These are phyloP conservation scores for Lissonota sp. DNA, from an alignment of 2,888 invertebrate species.

Conservation along the genomic window DNA sequence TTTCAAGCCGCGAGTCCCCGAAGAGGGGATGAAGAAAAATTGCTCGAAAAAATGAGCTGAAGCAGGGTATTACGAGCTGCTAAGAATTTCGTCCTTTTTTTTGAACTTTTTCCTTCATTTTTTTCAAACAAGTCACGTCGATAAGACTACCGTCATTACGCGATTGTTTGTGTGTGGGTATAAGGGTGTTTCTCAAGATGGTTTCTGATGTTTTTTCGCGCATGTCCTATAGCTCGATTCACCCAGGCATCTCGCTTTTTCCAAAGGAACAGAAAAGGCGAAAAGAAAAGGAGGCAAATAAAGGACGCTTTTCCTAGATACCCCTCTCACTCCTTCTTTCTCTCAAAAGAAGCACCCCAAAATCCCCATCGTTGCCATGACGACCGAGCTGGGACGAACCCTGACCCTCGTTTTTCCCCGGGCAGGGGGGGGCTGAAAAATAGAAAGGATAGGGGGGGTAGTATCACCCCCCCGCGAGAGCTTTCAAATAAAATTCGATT, in stretches of 20 bases:
- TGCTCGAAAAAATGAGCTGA: no score
- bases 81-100: neutral
- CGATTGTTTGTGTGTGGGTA: neutral
- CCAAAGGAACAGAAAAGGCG: slow-evolving; percentile 20
- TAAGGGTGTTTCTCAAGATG: slow-evolving; percentile 73
- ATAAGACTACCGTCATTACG: slow-evolving; percentile 67
- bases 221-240: slow-evolving; percentile 43
- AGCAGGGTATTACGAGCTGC: no score
- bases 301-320: slow-evolving; percentile 72
- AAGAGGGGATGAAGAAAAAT: no score
- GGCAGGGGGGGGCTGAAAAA: slow-evolving; percentile 52
- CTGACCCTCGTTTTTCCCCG: slow-evolving; percentile 66
- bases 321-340: slow-evolving; percentile 62
- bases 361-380: slow-evolving; percentile 75
- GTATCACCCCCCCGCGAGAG: slow-evolving; percentile 30
- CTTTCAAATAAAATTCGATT: slow-evolving; percentile 65
- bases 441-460: slow-evolving; percentile 16
- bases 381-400: slow-evolving; percentile 71
- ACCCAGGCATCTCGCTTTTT: neutral
- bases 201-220: slow-evolving; percentile 68
- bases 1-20: neutral
- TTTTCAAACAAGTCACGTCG: slow-evolving; percentile 53
- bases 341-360: slow-evolving; percentile 64
- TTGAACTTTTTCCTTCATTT: neutral
- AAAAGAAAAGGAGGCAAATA: slow-evolving; percentile 64